phyloP scores from a whole-genome alignment of 53 echinoderm and acorn worm species.

The Echinarachnius parma region DNA sequence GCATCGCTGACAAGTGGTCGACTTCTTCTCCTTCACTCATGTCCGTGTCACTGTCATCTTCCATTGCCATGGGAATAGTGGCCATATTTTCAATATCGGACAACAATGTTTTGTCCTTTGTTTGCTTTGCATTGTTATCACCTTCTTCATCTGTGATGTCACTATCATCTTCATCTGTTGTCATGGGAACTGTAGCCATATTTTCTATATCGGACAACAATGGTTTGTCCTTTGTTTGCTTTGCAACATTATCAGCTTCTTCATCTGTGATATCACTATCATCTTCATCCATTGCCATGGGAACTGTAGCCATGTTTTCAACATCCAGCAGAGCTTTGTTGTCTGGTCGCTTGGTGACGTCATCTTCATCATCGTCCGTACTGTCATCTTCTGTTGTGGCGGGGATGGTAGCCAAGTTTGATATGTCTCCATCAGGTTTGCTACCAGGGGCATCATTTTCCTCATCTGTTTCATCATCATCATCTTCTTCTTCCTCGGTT shows the following conservation, averaged over 20 bases:
- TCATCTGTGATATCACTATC: conserved; percentile 5
- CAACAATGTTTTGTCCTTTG: too few species aligned
- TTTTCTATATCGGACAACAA: conserved; percentile 5
- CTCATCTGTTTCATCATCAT: neutral
- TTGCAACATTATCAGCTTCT: neutral
- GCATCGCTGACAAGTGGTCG: too few species aligned
- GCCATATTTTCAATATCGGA: too few species aligned
- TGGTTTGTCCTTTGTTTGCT: neutral
- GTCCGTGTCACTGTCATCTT: neutral
- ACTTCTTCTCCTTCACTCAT: too few species aligned
- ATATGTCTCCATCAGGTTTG: too few species aligned
- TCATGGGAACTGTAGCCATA: conserved; percentile 19
- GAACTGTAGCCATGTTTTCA: conserved; percentile 28
- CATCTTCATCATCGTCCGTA: neutral
- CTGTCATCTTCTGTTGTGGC: neutral
- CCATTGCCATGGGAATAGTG: too few species aligned
- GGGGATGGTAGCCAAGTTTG: too few species aligned
- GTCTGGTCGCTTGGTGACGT: neutral
- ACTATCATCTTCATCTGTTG: too few species aligned
- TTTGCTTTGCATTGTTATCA: too few species aligned
- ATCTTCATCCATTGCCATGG: conserved; percentile 12
- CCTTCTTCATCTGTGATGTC: too few species aligned
- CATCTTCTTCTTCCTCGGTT: conserved; percentile 5
- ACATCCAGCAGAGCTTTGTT: neutral
- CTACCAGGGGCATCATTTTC: too few species aligned